These are phyloP conservation scores for Eupithecia subumbrata DNA, from an alignment of 2,888 invertebrate species.

Conservation along the genomic window DNA sequence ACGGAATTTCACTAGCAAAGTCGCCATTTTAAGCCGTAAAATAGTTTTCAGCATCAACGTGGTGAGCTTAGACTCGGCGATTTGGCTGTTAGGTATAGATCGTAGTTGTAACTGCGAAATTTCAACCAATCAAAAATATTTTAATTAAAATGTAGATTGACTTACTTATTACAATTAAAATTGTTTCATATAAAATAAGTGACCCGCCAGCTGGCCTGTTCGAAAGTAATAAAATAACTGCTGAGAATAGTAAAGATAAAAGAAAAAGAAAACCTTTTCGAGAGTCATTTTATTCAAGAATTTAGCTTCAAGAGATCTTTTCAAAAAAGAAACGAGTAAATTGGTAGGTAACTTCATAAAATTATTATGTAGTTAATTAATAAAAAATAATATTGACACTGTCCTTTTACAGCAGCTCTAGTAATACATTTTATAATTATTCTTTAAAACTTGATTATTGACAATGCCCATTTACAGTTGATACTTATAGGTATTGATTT, in stretches of 20 bases:
- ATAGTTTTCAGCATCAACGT: background rate
- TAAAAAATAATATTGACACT: no score
- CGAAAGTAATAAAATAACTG: slow-evolving; percentile 1
- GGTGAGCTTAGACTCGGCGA: background rate
- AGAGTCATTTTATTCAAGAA: slow-evolving; percentile 23
- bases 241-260: background rate
- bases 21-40: background rate
- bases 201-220: background rate
- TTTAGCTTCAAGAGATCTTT: slow-evolving; percentile 16
- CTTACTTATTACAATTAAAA: background rate
- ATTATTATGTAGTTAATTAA: no score
- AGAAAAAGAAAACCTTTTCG: slow-evolving; percentile 22
- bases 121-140: background rate
- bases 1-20: no score
- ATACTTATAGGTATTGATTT: no score
- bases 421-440: no score
- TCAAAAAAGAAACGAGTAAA: slow-evolving; percentile 11
- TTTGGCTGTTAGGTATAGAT: background rate
- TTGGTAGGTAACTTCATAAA: background rate
- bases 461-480: no score
- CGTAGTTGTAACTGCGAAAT: background rate
- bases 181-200: background rate
- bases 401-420: no score
- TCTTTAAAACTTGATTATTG: no score
- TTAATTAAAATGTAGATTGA: background rate